A percentile compares a stretch with the other conserved stretches of the same genome.
These are phyloP conservation scores for Allophyes oxyacanthae DNA, from an alignment of 2,888 invertebrate genomes.

Conservation along the genomic window DNA sequence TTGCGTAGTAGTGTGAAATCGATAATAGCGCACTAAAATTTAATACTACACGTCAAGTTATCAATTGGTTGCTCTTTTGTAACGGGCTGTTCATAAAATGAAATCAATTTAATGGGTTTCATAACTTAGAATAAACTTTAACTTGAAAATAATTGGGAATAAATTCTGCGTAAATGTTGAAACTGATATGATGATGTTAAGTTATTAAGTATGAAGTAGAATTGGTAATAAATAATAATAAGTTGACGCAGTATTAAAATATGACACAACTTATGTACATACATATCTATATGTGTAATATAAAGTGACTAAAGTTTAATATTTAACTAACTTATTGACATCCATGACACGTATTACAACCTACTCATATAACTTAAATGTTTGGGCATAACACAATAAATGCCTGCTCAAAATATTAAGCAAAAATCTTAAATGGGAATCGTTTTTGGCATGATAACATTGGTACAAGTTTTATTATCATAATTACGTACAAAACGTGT, in stretches of 20 bases:
- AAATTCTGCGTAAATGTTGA: conserved; percentile 3
- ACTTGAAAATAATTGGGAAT: not conserved
- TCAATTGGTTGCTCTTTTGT: conserved; percentile 47
- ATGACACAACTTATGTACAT: conserved; percentile 31
- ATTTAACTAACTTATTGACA: conserved; percentile 37
- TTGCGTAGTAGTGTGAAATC: conserved; percentile 70
- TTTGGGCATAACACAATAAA: conserved; percentile 24
- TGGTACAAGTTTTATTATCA: conserved; percentile 36
- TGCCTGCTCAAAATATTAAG: conserved; percentile 6
- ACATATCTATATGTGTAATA: conserved; percentile 33
- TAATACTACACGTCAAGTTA: conserved; percentile 52
- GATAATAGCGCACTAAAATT: conserved; percentile 71
- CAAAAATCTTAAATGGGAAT: conserved; percentile 24
- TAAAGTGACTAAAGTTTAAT: conserved; percentile 32
- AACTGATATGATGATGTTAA: conserved; percentile 8
- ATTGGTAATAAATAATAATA: conserved; percentile 11
- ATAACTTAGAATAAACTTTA: conserved; percentile 29
- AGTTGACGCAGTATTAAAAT: conserved; percentile 25
- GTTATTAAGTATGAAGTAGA: not conserved
- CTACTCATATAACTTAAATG: conserved; percentile 34
- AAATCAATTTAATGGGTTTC: conserved; percentile 46
- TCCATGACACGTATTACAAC: conserved; percentile 24
- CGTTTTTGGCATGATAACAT: conserved; percentile 12
- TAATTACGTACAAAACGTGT: conserved; percentile 38
- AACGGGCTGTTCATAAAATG: conserved; percentile 45